Percentiles rank a stretch among this genome's conserved stretches.
phyloP scores from a whole-genome alignment of 2,797 vertebrate species.

The Epinephelus coioides region DNA sequence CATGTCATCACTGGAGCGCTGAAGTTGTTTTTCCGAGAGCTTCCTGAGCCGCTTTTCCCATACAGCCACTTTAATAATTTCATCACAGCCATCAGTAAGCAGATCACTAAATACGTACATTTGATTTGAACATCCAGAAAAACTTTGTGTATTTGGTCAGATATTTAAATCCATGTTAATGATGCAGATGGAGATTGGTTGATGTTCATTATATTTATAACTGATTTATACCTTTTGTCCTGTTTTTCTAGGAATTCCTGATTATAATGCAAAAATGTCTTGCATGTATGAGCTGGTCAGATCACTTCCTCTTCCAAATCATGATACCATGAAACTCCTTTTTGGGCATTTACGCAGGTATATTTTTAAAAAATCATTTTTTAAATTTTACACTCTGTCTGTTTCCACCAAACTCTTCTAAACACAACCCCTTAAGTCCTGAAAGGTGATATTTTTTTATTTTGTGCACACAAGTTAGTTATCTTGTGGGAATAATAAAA shows the following conservation, averaged over 20 bases:
- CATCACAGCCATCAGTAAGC: conserved; percentile 75
- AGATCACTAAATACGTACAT: not conserved
- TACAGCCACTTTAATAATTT: conserved; percentile 92
- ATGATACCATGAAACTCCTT: conserved; percentile 91
- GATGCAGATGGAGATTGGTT: not conserved
- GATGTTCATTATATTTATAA: not conserved
- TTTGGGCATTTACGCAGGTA: conserved; percentile 94
- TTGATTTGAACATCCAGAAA: not conserved
- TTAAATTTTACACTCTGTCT: not conserved
- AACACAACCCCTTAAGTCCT: too few species aligned
- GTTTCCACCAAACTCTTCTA: not conserved
- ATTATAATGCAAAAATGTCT: conserved; percentile 80
- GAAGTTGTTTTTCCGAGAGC: conserved; percentile 96
- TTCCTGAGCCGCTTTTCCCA: conserved; percentile 93
- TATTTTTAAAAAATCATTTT: not conserved
- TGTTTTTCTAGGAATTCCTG: conserved; percentile 85
- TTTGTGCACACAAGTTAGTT: too few species aligned
- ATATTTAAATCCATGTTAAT: not conserved
- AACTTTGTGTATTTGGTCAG: not conserved
- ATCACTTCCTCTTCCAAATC: conserved; percentile 89
- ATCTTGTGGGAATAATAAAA: too few species aligned
- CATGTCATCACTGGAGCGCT: conserved; percentile 96
- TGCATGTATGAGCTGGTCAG: conserved; percentile 87
- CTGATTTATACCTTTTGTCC: not conserved
- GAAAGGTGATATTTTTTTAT: too few species aligned